phyloP scores from a whole-genome alignment of 2,888 invertebrate species.

The Coleophora flavipennella region DNA sequence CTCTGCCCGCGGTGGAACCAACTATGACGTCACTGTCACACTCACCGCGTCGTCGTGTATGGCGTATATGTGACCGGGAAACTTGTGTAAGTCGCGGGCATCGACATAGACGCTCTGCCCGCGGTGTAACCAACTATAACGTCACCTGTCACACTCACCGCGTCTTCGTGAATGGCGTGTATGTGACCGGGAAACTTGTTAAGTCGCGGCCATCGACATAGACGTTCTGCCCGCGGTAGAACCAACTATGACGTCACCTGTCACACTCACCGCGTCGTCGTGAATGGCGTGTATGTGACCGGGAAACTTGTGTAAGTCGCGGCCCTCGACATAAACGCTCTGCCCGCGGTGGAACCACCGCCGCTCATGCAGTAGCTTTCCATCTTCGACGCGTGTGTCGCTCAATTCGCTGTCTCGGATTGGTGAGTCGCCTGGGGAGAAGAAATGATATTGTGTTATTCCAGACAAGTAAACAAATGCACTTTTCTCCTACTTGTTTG shows the following conservation, averaged over 20 bases:
- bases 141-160: too few relatives aligned
- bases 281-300: constrained; percentile 94
- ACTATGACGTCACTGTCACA: too few relatives aligned
- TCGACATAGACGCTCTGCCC: constrained; percentile 95
- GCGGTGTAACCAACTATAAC: constrained; percentile 97
- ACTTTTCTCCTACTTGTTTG: too few relatives aligned
- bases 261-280: constrained; percentile 82
- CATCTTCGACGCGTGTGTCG: constrained; percentile 94
- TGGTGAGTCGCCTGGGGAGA: constrained; percentile 48
- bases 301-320: constrained; percentile 87
- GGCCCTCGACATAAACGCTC: constrained; percentile 91
- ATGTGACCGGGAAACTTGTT: constrained; percentile 90
- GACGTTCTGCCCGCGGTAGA: constrained; percentile 93
- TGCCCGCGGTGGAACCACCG: constrained; percentile 97
- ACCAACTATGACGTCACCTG: too few relatives aligned
- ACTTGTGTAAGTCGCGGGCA: constrained; percentile 87
- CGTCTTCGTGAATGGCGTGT: constrained; percentile 91
- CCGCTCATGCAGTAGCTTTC: constrained; percentile 92
- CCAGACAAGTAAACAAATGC: too few relatives aligned
- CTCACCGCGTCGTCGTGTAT: constrained; percentile 91
- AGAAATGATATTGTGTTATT: too few relatives aligned
- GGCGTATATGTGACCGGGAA: constrained; percentile 91
- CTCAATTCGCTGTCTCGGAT: constrained; percentile 60
- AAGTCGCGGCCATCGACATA: constrained; percentile 92
- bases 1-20: constrained; percentile 97